Base-by-base conservation (phyloP, 2,797 vertebrate genomes). In the Morus bassanus region DNA sequence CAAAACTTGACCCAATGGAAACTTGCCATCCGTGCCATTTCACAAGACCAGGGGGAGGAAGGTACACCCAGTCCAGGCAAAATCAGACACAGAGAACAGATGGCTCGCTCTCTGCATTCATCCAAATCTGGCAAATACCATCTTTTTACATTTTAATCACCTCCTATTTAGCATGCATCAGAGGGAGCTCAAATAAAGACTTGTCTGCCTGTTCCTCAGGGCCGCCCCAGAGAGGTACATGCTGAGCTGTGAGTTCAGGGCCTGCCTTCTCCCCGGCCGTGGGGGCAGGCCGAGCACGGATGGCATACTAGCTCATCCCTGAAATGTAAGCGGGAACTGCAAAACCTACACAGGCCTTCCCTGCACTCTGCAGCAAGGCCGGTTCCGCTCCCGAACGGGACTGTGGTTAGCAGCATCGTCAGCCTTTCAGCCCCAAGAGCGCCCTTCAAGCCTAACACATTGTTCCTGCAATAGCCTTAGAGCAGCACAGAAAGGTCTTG, bases 21-120 rank as follows among this genome's bases (percentile, higher is more conserved):
- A 72, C 59, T 14, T 85, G 61, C 43, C 83, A 89, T 92, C 95
- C 96, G 96, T 96, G 90, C 50, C 7, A 0, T 43, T 83, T 73
- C 53, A 31, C 56, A 21, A 33, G 56, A 19, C 43, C 18, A 3
- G 10, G 31, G 30, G 56, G 31, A 88, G 64, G 39, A 61, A 78
- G 56, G 51, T 7, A 13, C 27, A 72, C 51, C 76, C 78, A 15
- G n/a, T 18, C 39, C 74, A 22, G 51, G 50, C 4, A 31, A 39
- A 51, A 53, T 45, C 25, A 21, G 7, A 14, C 67, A n/a, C 19
- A 11, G 37, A 22, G 59, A 91, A 48, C 63, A 85, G 82, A 73
- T 37, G 46, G 70, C 72, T 84, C 69, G 11, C 50, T 27, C 85
- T 81, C 72, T 68, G 53, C 68, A 3, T 43, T 43, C 65, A 12